Evolutionary conservation across 1,140 invertebrate genomes (phyloP).

Genomic region (Arctopsyche grandis): DNA sequence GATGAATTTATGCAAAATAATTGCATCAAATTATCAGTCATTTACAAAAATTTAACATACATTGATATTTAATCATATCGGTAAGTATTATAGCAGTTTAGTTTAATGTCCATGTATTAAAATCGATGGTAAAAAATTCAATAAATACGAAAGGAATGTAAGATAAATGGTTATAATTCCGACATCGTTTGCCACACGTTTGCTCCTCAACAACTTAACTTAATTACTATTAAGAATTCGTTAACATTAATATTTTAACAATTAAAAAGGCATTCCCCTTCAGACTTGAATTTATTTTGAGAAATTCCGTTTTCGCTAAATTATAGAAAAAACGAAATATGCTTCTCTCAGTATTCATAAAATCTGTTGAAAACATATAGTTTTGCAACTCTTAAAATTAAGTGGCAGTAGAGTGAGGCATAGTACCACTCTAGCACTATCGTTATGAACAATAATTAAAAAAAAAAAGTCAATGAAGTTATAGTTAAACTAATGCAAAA

Average conservation of each 20-base stretch:
- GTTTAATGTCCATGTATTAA: too few relatives aligned
- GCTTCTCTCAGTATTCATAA: slow-evolving; percentile 53
- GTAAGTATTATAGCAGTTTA: too few relatives aligned
- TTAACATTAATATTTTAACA: slow-evolving; percentile 55
- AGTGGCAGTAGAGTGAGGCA: slow-evolving; percentile 27
- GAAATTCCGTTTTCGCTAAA: slow-evolving; percentile 51
- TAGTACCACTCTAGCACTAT: slow-evolving; percentile 28
- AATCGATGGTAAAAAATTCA: too few relatives aligned
- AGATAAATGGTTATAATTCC: slow-evolving; percentile 17
- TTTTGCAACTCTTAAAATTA: slow-evolving; percentile 43
- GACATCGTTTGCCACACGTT: slow-evolving; percentile 27
- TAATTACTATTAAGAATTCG: slow-evolving; percentile 54
- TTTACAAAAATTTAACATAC: too few relatives aligned
- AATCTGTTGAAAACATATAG: slow-evolving; percentile 46
- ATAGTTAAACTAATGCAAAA: not conserved
- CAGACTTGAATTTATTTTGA: slow-evolving; percentile 55
- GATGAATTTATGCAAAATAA: not conserved
- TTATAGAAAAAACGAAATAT: slow-evolving; percentile 53
- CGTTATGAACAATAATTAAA: not conserved
- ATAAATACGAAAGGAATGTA: slow-evolving; percentile 11
- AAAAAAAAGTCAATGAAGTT: not conserved
- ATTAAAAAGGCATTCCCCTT: slow-evolving; percentile 55
- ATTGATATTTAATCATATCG: too few relatives aligned
- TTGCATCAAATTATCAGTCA: too few relatives aligned
- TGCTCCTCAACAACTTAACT: slow-evolving; percentile 52